Conservation (phyloP, 92 coral and sea anemone genomes). For the Diadumene lineata region DNA sequence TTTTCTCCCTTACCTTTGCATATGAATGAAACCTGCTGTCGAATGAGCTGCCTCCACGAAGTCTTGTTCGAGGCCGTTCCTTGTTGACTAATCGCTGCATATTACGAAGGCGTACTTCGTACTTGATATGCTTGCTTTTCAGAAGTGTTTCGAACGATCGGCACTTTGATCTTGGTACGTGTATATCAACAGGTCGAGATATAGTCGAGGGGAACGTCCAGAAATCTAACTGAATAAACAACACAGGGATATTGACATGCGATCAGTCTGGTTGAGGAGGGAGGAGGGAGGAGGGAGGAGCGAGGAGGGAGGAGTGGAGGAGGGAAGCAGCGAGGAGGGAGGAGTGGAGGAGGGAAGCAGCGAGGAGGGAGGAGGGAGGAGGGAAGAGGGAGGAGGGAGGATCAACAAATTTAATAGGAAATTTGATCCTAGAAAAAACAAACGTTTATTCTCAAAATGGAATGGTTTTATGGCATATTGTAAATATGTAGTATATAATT, state of each 20-base stretch:
- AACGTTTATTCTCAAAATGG: too few species aligned
- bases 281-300: neutral
- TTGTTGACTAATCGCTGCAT: slow-evolving; percentile 59
- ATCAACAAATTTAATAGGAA: neutral
- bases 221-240: slow-evolving; percentile 68
- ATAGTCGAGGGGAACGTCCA: slow-evolving; percentile 65
- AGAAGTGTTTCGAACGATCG: slow-evolving; percentile 54
- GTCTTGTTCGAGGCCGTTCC: slow-evolving; percentile 59
- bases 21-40: slow-evolving; percentile 58
- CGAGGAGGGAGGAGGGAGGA: neutral
- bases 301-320: neutral
- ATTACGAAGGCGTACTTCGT: slow-evolving; percentile 56
- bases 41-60: slow-evolving; percentile 52
- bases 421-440: too few species aligned
- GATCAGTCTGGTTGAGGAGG: neutral
- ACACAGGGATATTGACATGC: neutral
- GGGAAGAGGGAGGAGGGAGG: neutral
- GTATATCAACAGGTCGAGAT: slow-evolving; percentile 68
- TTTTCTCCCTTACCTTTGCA: slow-evolving; percentile 44
- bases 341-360: neutral
- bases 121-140: slow-evolving; percentile 26
- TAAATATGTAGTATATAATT: too few species aligned
- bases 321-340: neutral
- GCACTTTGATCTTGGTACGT: slow-evolving; percentile 42
- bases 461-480: too few species aligned